Base-by-base conservation (phyloP, 1,140 invertebrate genomes). In the Ostrea denselamellosa region DNA sequence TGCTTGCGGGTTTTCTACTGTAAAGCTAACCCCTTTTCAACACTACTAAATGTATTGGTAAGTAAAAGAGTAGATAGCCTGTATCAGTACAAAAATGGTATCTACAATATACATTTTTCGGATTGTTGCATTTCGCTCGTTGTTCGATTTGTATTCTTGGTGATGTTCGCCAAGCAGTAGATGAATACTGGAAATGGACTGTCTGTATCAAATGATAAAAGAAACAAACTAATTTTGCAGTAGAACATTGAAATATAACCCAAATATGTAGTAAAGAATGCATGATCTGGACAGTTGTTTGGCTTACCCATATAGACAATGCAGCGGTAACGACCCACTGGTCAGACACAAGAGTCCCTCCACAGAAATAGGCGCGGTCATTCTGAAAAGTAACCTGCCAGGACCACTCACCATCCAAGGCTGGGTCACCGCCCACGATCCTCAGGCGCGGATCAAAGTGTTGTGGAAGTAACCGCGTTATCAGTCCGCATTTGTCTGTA, bases 321-420 rank as follows among this genome's bases (percentile, higher is more conserved):
- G 96, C 71, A 5, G 97, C 96, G 0, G 97, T 98, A 0, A 97
- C 90, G 5, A 98, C 96, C 25, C 96, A 96, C 91, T 97, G 96
- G 9, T 96, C 95, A 86, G 96, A 95, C 68, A 98, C 96, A 68
- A 98, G 96, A 3, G 96, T 97, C 83, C 97, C 97, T n/a, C 97
- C 97, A 93, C 97, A 98, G 8, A 97, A 95, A 86, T 95, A 95
- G 56, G 92, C 87, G 2, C 91, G 92, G 14, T 65, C 34, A 82
- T 91, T 68, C 44, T 89, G 86, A 9, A 94, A 53, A 51, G 89
- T 92, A 0, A 93, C 91, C 86, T 90, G 89, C 94, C 94, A 94
- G 14, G 93, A 93, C 92, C 92, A 93, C 8, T 88, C 88, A 17
- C 90, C 90, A 19, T 86, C 77, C 25, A 68, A 22, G 1, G 92